These are phyloP conservation scores for Scaptodrosophila lebanonensis DNA, from an alignment of 1,140 invertebrate genomes.

Conservation along the genomic window DNA sequence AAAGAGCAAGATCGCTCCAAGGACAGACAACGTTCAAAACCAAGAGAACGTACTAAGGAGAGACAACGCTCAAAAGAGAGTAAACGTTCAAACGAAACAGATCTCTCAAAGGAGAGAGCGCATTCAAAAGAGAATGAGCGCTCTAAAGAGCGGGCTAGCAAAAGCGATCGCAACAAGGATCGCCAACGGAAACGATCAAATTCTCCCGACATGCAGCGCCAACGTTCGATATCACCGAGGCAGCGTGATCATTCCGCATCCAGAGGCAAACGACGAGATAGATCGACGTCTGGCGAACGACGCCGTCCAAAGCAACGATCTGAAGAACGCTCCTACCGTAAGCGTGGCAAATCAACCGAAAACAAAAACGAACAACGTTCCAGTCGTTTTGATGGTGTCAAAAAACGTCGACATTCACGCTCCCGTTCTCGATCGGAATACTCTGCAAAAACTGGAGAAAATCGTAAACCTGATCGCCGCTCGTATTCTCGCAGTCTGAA, in stretches of 20 bases:
- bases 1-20: too few species aligned
- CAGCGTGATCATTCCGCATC: too few species aligned
- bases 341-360: background rate
- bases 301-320: background rate
- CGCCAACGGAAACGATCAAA: background rate
- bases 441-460: background rate
- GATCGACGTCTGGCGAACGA: slow-evolving; percentile 31
- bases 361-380: slow-evolving; percentile 14
- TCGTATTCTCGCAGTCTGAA: background rate
- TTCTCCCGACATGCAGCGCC: too few species aligned
- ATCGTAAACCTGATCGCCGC: background rate
- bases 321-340: too few species aligned
- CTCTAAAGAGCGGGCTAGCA: slow-evolving; percentile 3
- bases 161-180: slow-evolving; percentile 26
- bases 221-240: too few species aligned
- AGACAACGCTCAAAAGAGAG: slow-evolving; percentile 13
- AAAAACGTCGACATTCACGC: slow-evolving; percentile 22
- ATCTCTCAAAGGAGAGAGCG: slow-evolving; percentile 25
- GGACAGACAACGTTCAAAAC: slow-evolving; percentile 18
- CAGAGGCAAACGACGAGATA: too few species aligned
- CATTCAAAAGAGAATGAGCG: slow-evolving; percentile 21
- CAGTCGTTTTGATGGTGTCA: background rate
- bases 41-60: slow-evolving; percentile 16
- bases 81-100: slow-evolving; percentile 15
- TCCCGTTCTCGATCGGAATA: slow-evolving; percentile 21